Evolutionary conservation across 2,113 vertebrate genomes (phyloP).

Genomic region (Asarcornis scutulata): DNA sequence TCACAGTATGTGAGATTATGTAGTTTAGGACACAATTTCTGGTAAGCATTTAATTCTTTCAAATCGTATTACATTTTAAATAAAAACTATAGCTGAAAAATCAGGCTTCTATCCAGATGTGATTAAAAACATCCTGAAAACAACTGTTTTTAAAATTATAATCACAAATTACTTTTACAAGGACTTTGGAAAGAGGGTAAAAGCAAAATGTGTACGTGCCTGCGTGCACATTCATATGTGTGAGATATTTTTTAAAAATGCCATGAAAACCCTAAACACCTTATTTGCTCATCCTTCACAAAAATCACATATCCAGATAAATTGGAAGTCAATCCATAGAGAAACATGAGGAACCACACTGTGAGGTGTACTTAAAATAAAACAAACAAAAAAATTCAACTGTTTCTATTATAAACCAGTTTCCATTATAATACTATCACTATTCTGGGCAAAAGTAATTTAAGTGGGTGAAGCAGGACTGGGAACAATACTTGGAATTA

Average conservation of each 20-base stretch:
- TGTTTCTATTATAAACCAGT: not conserved
- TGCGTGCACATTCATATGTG: not conserved
- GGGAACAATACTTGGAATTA: conserved; percentile 38
- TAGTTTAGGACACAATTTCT: not conserved
- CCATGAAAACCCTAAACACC: not conserved
- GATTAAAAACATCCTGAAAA: not conserved
- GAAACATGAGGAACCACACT: not conserved
- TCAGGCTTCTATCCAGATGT: not conserved
- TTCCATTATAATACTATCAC: conserved; percentile 10
- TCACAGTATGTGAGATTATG: not conserved
- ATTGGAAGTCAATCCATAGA: not conserved
- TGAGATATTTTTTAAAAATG: not conserved
- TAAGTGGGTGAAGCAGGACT: conserved; percentile 53
- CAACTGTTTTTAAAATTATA: not conserved
- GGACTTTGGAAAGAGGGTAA: not conserved
- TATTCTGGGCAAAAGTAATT: conserved; percentile 42
- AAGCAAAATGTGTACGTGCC: not conserved
- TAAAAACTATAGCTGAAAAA: not conserved
- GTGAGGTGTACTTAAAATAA: not conserved
- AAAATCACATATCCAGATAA: not conserved
- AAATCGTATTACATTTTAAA: not conserved
- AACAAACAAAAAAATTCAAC: not conserved
- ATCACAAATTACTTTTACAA: not conserved
- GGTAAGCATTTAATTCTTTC: not conserved
- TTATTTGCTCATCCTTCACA: not conserved